These are phyloP conservation scores for Falco columbarius DNA, from an alignment of 2,797 vertebrate species.

Conservation along the genomic window DNA sequence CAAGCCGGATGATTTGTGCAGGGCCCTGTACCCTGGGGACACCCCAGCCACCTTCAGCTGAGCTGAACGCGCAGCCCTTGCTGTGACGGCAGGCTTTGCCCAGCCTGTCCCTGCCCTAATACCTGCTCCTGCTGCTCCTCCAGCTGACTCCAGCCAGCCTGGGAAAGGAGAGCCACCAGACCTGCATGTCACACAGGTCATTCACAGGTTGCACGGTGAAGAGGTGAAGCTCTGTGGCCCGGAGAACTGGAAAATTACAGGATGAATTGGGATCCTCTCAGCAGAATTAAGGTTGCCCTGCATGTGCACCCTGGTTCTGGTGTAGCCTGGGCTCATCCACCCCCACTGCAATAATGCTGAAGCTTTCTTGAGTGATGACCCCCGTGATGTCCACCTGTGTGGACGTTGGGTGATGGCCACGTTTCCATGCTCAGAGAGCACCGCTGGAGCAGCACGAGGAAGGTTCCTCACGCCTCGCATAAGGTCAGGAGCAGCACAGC, in stretches of 20 bases:
- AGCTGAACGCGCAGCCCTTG: not conserved
- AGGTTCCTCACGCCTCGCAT: rapidly evolving
- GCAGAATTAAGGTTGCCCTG: not conserved
- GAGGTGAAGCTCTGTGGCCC: not conserved
- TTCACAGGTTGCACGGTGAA: not conserved
- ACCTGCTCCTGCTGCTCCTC: not conserved
- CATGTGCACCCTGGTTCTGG: not conserved
- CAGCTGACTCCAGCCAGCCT: not conserved
- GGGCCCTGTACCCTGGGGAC: not conserved
- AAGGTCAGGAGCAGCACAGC: not conserved
- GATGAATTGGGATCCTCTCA: not conserved
- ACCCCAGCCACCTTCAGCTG: not conserved
- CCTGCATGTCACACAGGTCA: rapidly evolving
- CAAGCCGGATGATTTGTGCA: not conserved
- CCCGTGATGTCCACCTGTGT: no score
- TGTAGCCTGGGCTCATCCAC: not conserved
- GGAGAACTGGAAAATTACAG: not conserved
- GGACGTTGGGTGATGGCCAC: no score
- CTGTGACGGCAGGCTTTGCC: not conserved
- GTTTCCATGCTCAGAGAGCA: not conserved
- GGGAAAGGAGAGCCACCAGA: not conserved
- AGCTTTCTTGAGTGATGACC: not conserved
- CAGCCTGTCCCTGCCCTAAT: not conserved
- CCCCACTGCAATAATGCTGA: not conserved
- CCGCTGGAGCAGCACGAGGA: not conserved